Conservation (phyloP, 2,888 invertebrate species). For the Lordiphosa andalusiaca region DNA sequence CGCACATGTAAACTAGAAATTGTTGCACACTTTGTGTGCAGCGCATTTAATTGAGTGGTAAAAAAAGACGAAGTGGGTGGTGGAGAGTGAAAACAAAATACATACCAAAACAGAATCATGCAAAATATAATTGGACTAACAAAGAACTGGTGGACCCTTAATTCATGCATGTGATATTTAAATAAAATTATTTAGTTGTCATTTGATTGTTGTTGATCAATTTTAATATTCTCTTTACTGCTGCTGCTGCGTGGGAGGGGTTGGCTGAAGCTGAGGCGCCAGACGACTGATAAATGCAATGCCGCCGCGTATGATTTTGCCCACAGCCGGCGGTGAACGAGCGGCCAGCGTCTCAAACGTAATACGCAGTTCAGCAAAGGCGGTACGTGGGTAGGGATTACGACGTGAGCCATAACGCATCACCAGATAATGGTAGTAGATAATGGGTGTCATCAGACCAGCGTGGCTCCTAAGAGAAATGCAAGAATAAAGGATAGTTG, state of each 20-base stretch:
- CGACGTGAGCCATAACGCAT: constrained; percentile 95
- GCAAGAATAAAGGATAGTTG: background rate
- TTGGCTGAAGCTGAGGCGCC: constrained; percentile 84
- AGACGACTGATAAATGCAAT: constrained; percentile 88
- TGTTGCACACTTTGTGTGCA: constrained; percentile 17
- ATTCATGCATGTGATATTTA: constrained; percentile 20
- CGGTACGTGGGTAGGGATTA: constrained; percentile 96
- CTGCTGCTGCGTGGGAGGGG: constrained; percentile 54
- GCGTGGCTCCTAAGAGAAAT: constrained; percentile 88
- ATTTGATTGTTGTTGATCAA: constrained; percentile 36
- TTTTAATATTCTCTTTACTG: constrained; percentile 38
- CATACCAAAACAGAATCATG: constrained; percentile 17
- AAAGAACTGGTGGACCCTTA: constrained; percentile 31
- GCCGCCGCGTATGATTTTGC: constrained; percentile 82
- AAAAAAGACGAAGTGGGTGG: constrained; percentile 19
- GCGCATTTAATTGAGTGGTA: background rate
- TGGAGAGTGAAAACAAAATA: constrained; percentile 1
- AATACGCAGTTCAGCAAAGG: constrained; percentile 92
- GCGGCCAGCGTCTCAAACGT: constrained; percentile 87
- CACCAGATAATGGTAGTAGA: constrained; percentile 97
- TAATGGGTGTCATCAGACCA: constrained; percentile 94
- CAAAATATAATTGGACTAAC: constrained; percentile 24
- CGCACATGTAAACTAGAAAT: constrained; percentile 27
- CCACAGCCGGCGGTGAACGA: constrained; percentile 85
- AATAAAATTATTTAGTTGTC: constrained; percentile 37